These are phyloP conservation scores for Drosophila pandora DNA, from an alignment of 1,140 invertebrate genomes.

Conservation along the genomic window DNA sequence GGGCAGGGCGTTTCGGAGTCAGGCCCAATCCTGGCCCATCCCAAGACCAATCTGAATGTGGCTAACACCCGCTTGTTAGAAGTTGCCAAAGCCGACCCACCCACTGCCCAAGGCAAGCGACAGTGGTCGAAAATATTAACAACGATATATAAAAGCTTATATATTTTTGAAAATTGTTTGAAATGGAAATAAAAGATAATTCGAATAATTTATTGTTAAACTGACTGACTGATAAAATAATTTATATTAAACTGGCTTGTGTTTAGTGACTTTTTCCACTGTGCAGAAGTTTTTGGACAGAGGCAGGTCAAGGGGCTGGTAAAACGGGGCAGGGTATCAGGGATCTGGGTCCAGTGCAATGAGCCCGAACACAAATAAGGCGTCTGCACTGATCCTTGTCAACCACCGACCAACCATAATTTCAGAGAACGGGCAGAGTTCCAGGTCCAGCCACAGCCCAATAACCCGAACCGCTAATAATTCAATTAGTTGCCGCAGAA, in stretches of 20 bases:
- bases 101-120: slow-evolving; percentile 57
- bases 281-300: slow-evolving; percentile 19
- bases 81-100: slow-evolving; percentile 32
- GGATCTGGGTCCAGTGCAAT: slow-evolving; percentile 52
- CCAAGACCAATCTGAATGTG: slow-evolving; percentile 25
- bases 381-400: slow-evolving; percentile 80
- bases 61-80: slow-evolving; percentile 70
- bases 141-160: not conserved
- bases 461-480: slow-evolving; percentile 60
- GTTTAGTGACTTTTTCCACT: not conserved
- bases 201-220: not conserved
- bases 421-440: slow-evolving; percentile 43
- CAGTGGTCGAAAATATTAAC: not conserved
- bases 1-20: slow-evolving; percentile 31
- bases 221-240: too few relatives aligned
- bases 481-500: slow-evolving; percentile 77
- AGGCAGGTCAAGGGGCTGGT: slow-evolving; percentile 29
- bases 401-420: slow-evolving; percentile 77
- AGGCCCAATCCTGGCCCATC: slow-evolving; percentile 15
- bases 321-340: slow-evolving; percentile 6
- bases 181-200: not conserved
- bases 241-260: not conserved
- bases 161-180: not conserved
- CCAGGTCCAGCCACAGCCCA: slow-evolving; percentile 18
- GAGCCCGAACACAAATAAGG: slow-evolving; percentile 78